These are phyloP conservation scores for Nilaparvata lugens DNA, from an alignment of 1,140 invertebrate species.

Conservation along the genomic window DNA sequence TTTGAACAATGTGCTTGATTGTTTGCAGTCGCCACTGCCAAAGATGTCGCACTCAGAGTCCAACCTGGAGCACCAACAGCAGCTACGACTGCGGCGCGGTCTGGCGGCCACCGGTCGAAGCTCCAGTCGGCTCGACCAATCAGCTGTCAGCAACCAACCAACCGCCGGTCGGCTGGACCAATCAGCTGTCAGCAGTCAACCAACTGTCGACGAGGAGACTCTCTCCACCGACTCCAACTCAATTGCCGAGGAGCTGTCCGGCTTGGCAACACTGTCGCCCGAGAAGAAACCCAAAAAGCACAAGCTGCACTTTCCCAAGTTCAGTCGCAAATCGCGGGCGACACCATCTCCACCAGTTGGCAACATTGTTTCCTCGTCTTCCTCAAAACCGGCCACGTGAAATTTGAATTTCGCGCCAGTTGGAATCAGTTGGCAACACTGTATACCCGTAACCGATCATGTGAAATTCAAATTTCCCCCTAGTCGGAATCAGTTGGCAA, in stretches of 20 bases:
- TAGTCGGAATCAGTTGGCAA: too few species aligned
- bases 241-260: constrained; percentile 37
- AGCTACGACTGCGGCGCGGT: background rate
- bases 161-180: too few species aligned
- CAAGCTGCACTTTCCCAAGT: constrained; percentile 33
- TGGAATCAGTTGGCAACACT: too few species aligned
- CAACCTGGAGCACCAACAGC: background rate
- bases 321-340: constrained; percentile 20
- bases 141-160: too few species aligned
- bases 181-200: constrained; percentile 21
- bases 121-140: too few species aligned
- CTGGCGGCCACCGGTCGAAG: too few species aligned
- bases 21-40: background rate
- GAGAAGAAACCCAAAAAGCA: constrained; percentile 38
- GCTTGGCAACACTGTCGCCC: constrained; percentile 21
- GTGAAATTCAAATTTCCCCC: too few species aligned
- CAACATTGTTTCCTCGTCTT: background rate
- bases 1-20: background rate
- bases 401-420: background rate
- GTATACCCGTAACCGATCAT: too few species aligned
- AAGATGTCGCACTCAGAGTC: background rate
- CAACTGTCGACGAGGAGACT: constrained; percentile 39
- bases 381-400: background rate
- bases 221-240: constrained; percentile 44
- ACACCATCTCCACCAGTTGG: constrained; percentile 8